These are phyloP conservation scores for Anthophora plumipes DNA, from an alignment of 2,888 invertebrate genomes.

Conservation along the genomic window DNA sequence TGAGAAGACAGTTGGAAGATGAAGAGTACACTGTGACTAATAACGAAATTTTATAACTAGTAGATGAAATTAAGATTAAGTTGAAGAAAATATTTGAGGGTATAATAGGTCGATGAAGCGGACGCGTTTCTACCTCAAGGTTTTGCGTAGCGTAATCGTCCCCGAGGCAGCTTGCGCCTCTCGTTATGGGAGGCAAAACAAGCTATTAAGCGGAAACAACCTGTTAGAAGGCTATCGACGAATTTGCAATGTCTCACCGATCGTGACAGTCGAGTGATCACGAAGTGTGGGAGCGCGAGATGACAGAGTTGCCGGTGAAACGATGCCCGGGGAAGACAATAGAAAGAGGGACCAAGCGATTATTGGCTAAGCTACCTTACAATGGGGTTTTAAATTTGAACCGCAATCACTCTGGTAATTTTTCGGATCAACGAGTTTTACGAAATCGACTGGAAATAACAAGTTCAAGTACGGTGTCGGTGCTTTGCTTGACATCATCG, in stretches of 20 bases:
- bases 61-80: no score
- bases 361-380: conserved; percentile 9
- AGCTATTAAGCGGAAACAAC: conserved; percentile 57
- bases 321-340: conserved; percentile 40
- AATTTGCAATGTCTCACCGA: conserved; percentile 48
- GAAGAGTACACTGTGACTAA: no score
- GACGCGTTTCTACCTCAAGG: no score
- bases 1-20: no score
- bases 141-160: neutral
- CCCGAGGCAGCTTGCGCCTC: neutral
- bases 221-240: conserved; percentile 34
- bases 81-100: no score
- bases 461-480: neutral
- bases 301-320: conserved; percentile 24
- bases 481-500: neutral
- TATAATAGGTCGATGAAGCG: no score
- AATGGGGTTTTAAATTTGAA: conserved; percentile 26
- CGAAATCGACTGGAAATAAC: conserved; percentile 36
- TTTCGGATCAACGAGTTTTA: conserved; percentile 44
- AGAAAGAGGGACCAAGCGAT: conserved; percentile 7
- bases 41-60: no score
- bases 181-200: conserved; percentile 13
- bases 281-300: conserved; percentile 68
- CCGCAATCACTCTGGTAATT: conserved; percentile 43
- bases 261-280: conserved; percentile 65